Evolutionary conservation across 2,113 vertebrate species (phyloP).

Genomic region (Himantopus leucocephalus): DNA sequence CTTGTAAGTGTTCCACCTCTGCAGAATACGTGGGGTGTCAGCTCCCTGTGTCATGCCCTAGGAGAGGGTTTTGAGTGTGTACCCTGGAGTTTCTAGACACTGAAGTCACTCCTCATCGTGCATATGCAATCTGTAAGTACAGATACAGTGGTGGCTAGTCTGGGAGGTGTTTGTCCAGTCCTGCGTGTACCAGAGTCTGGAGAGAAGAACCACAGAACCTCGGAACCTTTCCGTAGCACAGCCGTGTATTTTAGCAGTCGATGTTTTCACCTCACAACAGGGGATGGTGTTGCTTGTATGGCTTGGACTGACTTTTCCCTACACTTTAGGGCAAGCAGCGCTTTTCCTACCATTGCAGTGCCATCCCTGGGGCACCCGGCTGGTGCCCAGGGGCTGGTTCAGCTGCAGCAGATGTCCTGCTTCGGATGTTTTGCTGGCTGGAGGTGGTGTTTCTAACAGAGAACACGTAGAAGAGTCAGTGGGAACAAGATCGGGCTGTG

Average conservation of each 20-base stretch:
- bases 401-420: fast-evolving
- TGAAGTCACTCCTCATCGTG: fast-evolving
- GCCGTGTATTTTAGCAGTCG: fast-evolving
- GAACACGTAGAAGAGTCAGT: fast-evolving
- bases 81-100: not conserved
- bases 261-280: not conserved
- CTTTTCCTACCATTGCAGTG: not conserved
- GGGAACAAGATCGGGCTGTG: fast-evolving
- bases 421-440: not conserved
- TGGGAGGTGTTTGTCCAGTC: not conserved
- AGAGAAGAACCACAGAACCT: too few species aligned
- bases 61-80: not conserved
- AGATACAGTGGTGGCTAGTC: fast-evolving
- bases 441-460: fast-evolving
- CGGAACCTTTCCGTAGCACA: not conserved
- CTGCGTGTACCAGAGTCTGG: fast-evolving
- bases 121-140: fast-evolving
- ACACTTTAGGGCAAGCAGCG: not conserved
- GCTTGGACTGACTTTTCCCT: fast-evolving
- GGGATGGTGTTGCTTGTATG: fast-evolving
- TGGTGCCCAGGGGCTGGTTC: fast-evolving
- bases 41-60: fast-evolving
- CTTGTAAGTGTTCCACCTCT: not conserved
- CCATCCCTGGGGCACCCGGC: fast-evolving
- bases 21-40: fast-evolving